phyloP scores from a whole-genome alignment of 2,113 vertebrate genomes.

The Coturnix japonica region DNA sequence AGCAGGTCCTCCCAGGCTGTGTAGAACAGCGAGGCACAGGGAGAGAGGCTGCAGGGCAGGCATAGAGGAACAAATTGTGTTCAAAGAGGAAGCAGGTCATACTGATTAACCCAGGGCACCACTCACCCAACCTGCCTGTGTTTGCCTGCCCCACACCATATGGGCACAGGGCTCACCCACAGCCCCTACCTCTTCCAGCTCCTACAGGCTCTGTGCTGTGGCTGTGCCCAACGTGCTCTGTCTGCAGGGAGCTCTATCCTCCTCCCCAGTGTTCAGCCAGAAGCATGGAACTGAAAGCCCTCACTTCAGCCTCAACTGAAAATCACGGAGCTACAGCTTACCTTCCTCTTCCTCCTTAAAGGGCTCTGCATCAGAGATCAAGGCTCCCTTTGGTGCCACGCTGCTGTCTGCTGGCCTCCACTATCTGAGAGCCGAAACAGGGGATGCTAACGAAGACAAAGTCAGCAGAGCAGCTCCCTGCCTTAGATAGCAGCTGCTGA shows the following conservation, averaged over 20 bases:
- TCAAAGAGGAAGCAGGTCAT: background rate
- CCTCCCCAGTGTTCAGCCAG: background rate
- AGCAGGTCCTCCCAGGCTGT: background rate
- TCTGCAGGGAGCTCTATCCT: background rate
- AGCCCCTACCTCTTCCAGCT: background rate
- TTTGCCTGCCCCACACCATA: background rate
- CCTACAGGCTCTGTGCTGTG: background rate
- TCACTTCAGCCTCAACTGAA: background rate
- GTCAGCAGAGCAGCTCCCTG: background rate
- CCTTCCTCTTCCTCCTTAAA: constrained; percentile 40
- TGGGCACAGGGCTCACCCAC: background rate
- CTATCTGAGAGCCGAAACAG: background rate
- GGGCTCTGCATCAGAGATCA: background rate
- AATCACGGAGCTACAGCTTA: background rate
- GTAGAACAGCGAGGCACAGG: background rate
- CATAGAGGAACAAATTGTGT: background rate
- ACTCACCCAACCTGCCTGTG: background rate
- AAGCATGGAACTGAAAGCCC: background rate
- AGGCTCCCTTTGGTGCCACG: background rate
- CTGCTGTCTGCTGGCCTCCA: too few relatives aligned
- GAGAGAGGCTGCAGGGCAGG: background rate
- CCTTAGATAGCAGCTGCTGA: background rate
- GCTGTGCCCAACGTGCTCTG: fast-evolving
- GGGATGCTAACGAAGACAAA: constrained; percentile 25
- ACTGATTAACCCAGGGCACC: background rate